phyloP scores from a whole-genome alignment of 2,797 vertebrate species.

The Falco novaeseelandiae region DNA sequence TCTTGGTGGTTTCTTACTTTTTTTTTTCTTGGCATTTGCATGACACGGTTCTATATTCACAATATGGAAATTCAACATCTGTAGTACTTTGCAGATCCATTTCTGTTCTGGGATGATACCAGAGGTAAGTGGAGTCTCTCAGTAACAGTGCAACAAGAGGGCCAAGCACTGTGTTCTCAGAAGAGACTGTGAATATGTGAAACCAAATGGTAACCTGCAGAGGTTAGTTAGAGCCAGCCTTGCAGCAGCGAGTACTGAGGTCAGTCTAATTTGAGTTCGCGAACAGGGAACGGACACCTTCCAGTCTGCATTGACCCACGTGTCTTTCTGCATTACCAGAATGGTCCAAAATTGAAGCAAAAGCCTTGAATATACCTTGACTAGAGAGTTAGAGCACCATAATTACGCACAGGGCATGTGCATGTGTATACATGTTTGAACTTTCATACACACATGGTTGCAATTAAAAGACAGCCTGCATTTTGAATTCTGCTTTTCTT shows the following conservation, averaged over 20 bases:
- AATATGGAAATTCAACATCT: background rate
- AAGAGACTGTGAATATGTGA: background rate
- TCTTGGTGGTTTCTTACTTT: background rate
- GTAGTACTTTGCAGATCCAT: background rate
- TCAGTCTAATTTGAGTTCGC: background rate
- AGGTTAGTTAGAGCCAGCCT: background rate
- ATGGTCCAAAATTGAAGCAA: background rate
- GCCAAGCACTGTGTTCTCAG: background rate
- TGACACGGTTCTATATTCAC: background rate
- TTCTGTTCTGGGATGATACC: background rate
- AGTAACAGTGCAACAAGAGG: background rate
- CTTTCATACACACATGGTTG: background rate
- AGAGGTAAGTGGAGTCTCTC: background rate
- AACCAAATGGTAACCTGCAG: background rate
- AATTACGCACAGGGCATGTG: accelerated
- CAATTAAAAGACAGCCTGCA: background rate
- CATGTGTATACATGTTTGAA: accelerated
- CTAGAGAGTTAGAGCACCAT: background rate
- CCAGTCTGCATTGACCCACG: background rate
- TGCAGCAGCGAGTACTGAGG: background rate
- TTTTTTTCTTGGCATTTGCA: background rate
- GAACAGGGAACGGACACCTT: background rate
- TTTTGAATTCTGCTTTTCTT: background rate
- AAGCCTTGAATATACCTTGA: background rate
- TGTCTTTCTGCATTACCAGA: background rate